A percentile compares a stretch with the other conserved stretches of the same genome.
Evolutionary conservation across 2,797 vertebrate species (phyloP).

Genomic region (Staurois parvus): DNA sequence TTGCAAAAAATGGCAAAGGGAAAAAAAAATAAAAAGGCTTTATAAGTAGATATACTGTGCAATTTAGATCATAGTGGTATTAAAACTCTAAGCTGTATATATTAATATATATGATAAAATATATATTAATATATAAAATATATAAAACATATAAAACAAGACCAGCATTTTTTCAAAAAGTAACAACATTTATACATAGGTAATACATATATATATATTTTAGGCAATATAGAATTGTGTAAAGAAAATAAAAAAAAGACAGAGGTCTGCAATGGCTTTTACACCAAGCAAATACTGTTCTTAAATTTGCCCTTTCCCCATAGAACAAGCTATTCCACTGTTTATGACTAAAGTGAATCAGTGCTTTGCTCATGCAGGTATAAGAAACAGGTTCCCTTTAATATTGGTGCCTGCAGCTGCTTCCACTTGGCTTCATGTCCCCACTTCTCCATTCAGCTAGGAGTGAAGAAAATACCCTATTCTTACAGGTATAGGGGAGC

Average conservation of each 20-base stretch:
- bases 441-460: too few relatives aligned
- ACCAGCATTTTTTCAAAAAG: constrained; percentile 40
- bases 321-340: constrained; percentile 72
- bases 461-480: neutral
- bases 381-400: too few relatives aligned
- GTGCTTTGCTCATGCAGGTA: too few relatives aligned
- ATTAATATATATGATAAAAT: constrained; percentile 53
- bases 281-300: constrained; percentile 80
- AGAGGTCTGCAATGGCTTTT: constrained; percentile 72
- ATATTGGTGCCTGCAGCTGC: too few relatives aligned
- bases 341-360: constrained; percentile 79
- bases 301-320: constrained; percentile 66
- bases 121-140: constrained; percentile 53
- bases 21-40: constrained; percentile 25
- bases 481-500: neutral
- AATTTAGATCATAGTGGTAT: constrained; percentile 52
- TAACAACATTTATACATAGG: constrained; percentile 49
- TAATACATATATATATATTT: constrained; percentile 44
- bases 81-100: constrained; percentile 56
- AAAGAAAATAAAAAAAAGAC: constrained; percentile 64
- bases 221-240: constrained; percentile 39
- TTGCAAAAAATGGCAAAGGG: neutral
- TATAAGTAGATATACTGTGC: constrained; percentile 46
- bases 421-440: neutral
- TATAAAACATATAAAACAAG: constrained; percentile 51